These are phyloP conservation scores for Eupithecia exiguata DNA, from an alignment of 2,888 invertebrate genomes.

Conservation along the genomic window DNA sequence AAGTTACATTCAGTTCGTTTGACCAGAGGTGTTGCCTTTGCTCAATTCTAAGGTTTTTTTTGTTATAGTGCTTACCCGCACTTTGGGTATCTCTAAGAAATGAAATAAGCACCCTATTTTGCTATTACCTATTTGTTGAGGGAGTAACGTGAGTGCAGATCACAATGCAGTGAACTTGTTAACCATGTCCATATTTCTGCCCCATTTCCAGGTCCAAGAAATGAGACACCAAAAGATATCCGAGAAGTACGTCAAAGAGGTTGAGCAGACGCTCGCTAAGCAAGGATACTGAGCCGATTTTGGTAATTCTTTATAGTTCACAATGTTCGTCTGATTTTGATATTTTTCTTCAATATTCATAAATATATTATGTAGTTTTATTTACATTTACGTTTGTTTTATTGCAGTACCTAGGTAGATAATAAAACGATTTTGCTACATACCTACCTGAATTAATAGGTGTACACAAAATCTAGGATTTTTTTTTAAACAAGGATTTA, in stretches of 20 bases:
- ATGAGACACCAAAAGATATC: slow-evolving; percentile 83
- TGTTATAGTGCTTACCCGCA: too few relatives aligned
- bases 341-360: neutral
- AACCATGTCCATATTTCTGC: too few relatives aligned
- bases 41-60: too few relatives aligned
- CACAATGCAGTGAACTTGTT: too few relatives aligned
- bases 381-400: neutral
- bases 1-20: too few relatives aligned
- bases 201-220: slow-evolving; percentile 79
- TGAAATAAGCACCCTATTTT: too few relatives aligned
- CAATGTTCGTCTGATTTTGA: neutral
- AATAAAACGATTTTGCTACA: neutral
- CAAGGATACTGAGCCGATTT: slow-evolving; percentile 58
- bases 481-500: too few relatives aligned
- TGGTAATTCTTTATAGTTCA: slow-evolving; percentile 11
- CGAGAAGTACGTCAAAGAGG: slow-evolving; percentile 83
- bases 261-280: slow-evolving; percentile 76
- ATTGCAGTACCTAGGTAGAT: neutral
- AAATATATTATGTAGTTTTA: neutral
- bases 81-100: too few relatives aligned
- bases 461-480: too few relatives aligned
- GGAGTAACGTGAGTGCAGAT: too few relatives aligned
- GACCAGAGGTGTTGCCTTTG: too few relatives aligned
- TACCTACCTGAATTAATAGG: neutral
- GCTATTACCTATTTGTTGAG: too few relatives aligned